phyloP scores from a whole-genome alignment of 2,888 invertebrate species.

The Apotomis capreana region DNA sequence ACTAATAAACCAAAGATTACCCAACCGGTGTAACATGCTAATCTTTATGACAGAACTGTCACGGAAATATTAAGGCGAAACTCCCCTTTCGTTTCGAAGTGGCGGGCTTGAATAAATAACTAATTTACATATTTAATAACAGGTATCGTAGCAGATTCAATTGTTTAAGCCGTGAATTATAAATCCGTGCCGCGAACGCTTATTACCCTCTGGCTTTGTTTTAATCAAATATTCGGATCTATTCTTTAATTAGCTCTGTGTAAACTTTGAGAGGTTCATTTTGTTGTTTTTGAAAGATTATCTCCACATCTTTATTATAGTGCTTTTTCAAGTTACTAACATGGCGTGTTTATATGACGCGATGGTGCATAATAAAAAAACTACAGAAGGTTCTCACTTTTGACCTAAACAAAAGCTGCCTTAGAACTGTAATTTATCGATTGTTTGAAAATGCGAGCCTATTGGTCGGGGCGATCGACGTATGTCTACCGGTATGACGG shows the following conservation, averaged over 20 bases:
- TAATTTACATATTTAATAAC: constrained; percentile 49
- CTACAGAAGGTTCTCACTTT: too few species aligned
- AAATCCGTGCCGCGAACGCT: constrained; percentile 43
- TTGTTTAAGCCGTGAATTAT: constrained; percentile 47
- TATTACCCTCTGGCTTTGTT: constrained; percentile 44
- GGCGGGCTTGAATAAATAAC: constrained; percentile 47
- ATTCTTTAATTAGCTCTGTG: constrained; percentile 42
- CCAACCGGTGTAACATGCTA: constrained; percentile 39
- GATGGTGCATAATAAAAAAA: too few species aligned
- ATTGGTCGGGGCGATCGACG: too few species aligned
- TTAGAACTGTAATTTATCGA: too few species aligned
- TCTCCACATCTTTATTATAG: background rate
- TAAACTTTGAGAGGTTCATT: constrained; percentile 23
- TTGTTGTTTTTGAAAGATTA: constrained; percentile 10
- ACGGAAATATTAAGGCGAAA: constrained; percentile 42
- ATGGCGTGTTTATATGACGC: too few species aligned
- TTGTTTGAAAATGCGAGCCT: too few species aligned
- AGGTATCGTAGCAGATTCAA: constrained; percentile 46
- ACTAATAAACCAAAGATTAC: constrained; percentile 40
- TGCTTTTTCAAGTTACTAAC: too few species aligned
- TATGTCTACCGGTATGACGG: too few species aligned
- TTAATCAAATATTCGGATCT: constrained; percentile 45
- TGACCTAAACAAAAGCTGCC: too few species aligned
- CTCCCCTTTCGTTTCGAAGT: constrained; percentile 39
- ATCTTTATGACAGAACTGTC: constrained; percentile 43